Evolutionary conservation across 2,888 invertebrate genomes (phyloP).

Genomic region (Metopia argyrocephala): DNA sequence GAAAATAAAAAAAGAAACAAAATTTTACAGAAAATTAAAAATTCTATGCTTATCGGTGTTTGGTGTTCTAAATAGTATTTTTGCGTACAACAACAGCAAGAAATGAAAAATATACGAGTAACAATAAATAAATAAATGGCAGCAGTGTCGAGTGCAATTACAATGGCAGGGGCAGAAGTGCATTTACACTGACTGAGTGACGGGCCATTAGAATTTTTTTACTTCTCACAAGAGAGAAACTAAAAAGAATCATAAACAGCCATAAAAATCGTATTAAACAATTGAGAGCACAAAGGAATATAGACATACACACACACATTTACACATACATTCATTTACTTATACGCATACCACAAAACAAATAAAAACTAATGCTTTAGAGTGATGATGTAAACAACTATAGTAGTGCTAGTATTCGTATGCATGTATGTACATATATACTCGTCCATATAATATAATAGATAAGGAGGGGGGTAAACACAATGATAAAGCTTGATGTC

Average conservation of each 20-base stretch:
- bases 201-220: slow-evolving; percentile 53
- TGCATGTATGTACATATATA: too few species aligned
- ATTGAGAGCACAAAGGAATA: background rate
- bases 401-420: slow-evolving; percentile 34
- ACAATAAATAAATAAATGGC: slow-evolving; percentile 40
- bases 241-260: slow-evolving; percentile 35
- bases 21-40: too few species aligned
- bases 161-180: slow-evolving; percentile 64
- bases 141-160: slow-evolving; percentile 62
- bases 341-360: slow-evolving; percentile 5
- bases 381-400: slow-evolving; percentile 62
- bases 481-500: slow-evolving; percentile 73
- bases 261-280: slow-evolving; percentile 34
- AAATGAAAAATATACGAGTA: background rate
- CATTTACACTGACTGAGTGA: slow-evolving; percentile 54
- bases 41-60: too few species aligned
- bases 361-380: slow-evolving; percentile 51
- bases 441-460: too few species aligned
- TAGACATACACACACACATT: slow-evolving; percentile 22
- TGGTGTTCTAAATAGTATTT: slow-evolving; percentile 28
- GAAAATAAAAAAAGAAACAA: too few species aligned
- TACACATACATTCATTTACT: background rate
- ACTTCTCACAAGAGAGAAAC: slow-evolving; percentile 23
- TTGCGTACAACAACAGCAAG: background rate
- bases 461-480: slow-evolving; percentile 54